Evolutionary conservation across 2,113 vertebrate genomes (phyloP).

Genomic region (Alaudala cheleensis): DNA sequence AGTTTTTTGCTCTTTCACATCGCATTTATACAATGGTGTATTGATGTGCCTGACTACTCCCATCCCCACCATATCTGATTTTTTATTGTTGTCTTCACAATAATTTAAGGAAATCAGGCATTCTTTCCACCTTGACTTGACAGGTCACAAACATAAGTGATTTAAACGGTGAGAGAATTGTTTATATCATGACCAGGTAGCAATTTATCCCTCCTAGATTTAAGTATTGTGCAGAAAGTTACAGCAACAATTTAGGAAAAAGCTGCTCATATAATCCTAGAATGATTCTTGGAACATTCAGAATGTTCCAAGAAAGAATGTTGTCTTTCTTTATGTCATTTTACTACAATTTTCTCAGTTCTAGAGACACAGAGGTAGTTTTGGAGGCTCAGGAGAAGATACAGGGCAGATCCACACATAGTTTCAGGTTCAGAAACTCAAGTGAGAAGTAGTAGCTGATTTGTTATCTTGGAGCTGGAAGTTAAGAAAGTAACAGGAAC

Average conservation of each 20-base stretch:
- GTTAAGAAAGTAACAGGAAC: not conserved
- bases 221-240: not conserved
- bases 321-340: not conserved
- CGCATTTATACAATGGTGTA: conserved; percentile 39
- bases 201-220: not conserved
- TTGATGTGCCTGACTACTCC: conserved; percentile 37
- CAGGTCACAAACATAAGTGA: conserved; percentile 27
- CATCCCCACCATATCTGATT: conserved; percentile 7
- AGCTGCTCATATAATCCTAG: not conserved
- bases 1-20: conserved; percentile 68
- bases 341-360: not conserved
- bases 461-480: not conserved
- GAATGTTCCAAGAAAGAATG: not conserved
- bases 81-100: conserved; percentile 45
- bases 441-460: not conserved
- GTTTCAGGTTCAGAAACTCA: not conserved
- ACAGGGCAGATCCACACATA: not conserved
- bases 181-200: not conserved
- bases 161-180: not conserved
- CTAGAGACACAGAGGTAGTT: not conserved
- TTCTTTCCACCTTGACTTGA: conserved; percentile 14
- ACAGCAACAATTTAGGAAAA: not conserved
- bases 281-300: not conserved
- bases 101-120: conserved; percentile 24
- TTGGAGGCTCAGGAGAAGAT: not conserved